Evolutionary conservation across 2,113 vertebrate genomes (phyloP).

Genomic region (Nibea coibor): DNA sequence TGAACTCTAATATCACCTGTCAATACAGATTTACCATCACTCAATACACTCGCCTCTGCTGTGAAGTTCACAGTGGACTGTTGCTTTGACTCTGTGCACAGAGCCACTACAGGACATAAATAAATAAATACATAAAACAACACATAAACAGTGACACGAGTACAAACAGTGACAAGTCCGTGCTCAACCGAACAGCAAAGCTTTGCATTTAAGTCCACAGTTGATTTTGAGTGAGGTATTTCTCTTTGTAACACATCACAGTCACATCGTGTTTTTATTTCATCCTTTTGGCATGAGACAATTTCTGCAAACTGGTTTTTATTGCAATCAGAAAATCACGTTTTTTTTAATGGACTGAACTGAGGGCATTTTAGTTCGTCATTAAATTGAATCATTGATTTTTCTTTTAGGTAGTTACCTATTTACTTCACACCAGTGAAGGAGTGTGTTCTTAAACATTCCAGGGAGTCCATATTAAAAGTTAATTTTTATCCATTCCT

Average conservation of each 20-base stretch:
- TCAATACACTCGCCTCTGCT: slow-evolving; percentile 29
- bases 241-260: not conserved
- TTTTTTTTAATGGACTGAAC: not conserved
- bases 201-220: not conserved
- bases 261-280: not conserved
- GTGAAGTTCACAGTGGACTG: slow-evolving; percentile 18
- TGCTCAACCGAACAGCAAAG: not conserved
- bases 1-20: slow-evolving; percentile 46
- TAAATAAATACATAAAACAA: not conserved
- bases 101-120: not conserved
- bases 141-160: slow-evolving; percentile 5
- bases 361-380: not conserved
- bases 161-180: not conserved
- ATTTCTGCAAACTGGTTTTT: not conserved
- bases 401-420: not conserved
- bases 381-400: slow-evolving; percentile 2
- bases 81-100: not conserved
- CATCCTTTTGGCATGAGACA: not conserved
- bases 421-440: slow-evolving; percentile 3
- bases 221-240: not conserved
- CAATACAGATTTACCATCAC: slow-evolving; percentile 33
- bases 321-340: not conserved
- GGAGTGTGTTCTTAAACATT: slow-evolving; percentile 23
- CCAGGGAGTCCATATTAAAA: slow-evolving; percentile 17
- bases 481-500: slow-evolving; percentile 32